phyloP scores from a whole-genome alignment of 2,888 invertebrate genomes.

The Hemicrepidius hirtus region DNA sequence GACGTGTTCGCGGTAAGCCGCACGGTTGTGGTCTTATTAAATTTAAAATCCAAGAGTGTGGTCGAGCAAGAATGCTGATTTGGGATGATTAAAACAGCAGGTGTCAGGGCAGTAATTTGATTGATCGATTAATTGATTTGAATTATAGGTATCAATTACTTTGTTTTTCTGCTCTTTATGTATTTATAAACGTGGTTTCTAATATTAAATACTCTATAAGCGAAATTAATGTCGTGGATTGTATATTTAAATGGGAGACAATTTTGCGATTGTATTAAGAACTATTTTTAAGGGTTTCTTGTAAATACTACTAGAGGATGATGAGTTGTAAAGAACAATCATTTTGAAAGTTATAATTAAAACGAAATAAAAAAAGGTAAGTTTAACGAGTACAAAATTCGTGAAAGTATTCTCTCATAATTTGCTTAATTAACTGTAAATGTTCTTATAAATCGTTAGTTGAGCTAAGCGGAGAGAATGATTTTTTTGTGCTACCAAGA shows the following conservation, averaged over 20 bases:
- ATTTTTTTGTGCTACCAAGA: slow-evolving; percentile 4
- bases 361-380: no score
- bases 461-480: background rate
- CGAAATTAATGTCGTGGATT: background rate
- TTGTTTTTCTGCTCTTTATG: slow-evolving; percentile 31
- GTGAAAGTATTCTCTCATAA: no score
- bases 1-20: slow-evolving; percentile 34
- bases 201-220: background rate
- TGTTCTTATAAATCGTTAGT: slow-evolving; percentile 9
- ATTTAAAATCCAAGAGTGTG: slow-evolving; percentile 45
- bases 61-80: slow-evolving; percentile 51
- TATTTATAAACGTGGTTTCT: slow-evolving; percentile 11
- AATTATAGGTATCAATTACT: slow-evolving; percentile 53
- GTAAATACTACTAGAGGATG: no score
- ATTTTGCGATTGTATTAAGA: no score
- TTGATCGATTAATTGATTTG: slow-evolving; percentile 55
- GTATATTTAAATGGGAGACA: background rate
- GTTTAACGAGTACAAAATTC: no score
- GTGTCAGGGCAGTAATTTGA: slow-evolving; percentile 54
- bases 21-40: slow-evolving; percentile 39
- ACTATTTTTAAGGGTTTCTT: no score
- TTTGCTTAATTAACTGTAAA: no score
- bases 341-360: no score
- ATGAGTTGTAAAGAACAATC: no score
- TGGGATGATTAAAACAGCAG: slow-evolving; percentile 54